Base-by-base conservation (phyloP, 30 jellyfish, hydroid and myxozoan genomes). In the Rhopilema esculentum region DNA sequence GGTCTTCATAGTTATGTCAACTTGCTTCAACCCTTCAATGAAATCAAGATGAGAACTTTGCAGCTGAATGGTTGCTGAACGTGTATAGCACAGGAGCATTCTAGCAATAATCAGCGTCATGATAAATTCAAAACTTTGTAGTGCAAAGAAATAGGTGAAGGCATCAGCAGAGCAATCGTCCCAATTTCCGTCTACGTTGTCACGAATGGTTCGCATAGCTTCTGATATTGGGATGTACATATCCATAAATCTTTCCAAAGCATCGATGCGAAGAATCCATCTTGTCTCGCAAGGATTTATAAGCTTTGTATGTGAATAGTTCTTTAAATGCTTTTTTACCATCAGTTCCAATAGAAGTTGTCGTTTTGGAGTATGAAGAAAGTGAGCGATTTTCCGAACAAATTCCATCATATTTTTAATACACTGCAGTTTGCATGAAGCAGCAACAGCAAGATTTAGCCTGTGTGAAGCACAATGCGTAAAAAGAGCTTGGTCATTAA, bases 221-320 rank as follows among this genome's bases (percentile, higher is more conserved):
- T 63, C 72, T 63, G 72, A 19, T 19, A n/a, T 63, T n/a, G 72
- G 29, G 29, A 19, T 63, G 72, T 63, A 63, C 8, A 63, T 63
- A 24, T 19, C 72, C 72, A 63, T 63, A 63, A 63, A 63, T 19
- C 72, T n/a, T 24, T 63, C 16, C 29, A 63, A 63, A 63, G 29
- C 72, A 63, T 63, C 72, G 29, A 63, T 63, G 72, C 72, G 72
- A 63, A 63, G 72, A 19, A 63, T 63, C 72, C 72, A 63, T 63
- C 72, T n/a, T 63, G 16, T 63, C 29, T 24, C 29, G 17, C 72
- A 63, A 19, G 29, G 29, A 63, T 63, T 24, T 63, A n/a, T 19
- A 24, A 63, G 72, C 72, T 63, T 63, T 63, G 72, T 63, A n/a
- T 63, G n/a, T 63, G 26, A 19, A 63, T 63, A 19, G 72, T 63